phyloP scores from a whole-genome alignment of 2,888 invertebrate genomes.

The Incurvaria masculella region DNA sequence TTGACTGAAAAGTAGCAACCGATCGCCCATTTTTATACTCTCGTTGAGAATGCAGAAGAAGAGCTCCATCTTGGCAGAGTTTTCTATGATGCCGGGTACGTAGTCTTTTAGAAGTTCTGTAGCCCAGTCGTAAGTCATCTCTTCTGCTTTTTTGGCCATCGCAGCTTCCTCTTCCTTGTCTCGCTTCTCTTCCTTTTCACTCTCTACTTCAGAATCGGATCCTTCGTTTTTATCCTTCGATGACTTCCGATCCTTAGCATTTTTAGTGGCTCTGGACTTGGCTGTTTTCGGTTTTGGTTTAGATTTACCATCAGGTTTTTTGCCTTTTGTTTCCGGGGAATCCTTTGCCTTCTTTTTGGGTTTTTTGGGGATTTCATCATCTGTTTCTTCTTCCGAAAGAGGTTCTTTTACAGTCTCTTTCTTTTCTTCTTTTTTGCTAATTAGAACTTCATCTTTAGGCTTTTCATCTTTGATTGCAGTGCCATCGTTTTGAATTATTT shows the following conservation, averaged over 20 bases:
- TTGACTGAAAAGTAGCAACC: slow-evolving; percentile 93
- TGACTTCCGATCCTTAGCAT: slow-evolving; percentile 43
- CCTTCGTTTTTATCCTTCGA: slow-evolving; percentile 49
- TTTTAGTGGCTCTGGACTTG: slow-evolving; percentile 42
- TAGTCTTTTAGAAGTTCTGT: slow-evolving; percentile 81
- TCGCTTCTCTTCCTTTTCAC: slow-evolving; percentile 58
- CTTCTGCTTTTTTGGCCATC: slow-evolving; percentile 67
- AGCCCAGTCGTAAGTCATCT: slow-evolving; percentile 89
- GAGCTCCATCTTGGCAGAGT: slow-evolving; percentile 93
- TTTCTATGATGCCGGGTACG: slow-evolving; percentile 82
- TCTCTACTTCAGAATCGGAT: slow-evolving; percentile 47
- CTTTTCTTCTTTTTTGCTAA: slow-evolving; percentile 17
- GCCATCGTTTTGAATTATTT: slow-evolving; percentile 41
- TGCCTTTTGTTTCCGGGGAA: slow-evolving; percentile 20
- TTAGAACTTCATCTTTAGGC: slow-evolving; percentile 14
- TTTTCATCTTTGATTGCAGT: slow-evolving; percentile 21
- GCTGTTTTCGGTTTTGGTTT: slow-evolving; percentile 28
- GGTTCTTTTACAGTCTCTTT: slow-evolving; percentile 16
- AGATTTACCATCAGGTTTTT: slow-evolving; percentile 29
- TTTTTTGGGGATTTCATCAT: slow-evolving; percentile 17
- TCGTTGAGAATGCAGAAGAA: slow-evolving; percentile 90
- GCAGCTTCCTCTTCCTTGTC: slow-evolving; percentile 56
- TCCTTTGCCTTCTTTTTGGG: slow-evolving; percentile 23
- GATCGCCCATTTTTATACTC: slow-evolving; percentile 82
- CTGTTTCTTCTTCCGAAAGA: slow-evolving; percentile 19